Evolutionary conservation across 2,888 invertebrate species (phyloP).

Genomic region (Drosophila monieri): DNA sequence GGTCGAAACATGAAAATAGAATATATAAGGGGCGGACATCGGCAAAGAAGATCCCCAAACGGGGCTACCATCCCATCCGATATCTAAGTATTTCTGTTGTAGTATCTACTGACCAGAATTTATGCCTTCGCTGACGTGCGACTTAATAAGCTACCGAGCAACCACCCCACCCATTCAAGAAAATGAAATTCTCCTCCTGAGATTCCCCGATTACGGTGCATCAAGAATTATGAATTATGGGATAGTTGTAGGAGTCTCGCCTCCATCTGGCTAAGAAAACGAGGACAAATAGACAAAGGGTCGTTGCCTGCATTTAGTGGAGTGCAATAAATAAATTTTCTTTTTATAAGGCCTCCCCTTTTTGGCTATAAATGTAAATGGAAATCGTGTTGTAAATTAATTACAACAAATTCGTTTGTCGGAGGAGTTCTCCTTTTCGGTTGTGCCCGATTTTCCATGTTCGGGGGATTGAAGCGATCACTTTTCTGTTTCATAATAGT

Average conservation of each 20-base stretch:
- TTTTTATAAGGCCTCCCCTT: constrained; percentile 42
- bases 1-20: constrained; percentile 66
- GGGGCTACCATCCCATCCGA: constrained; percentile 23
- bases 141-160: constrained; percentile 68
- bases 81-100: constrained; percentile 30
- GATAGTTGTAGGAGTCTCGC: constrained; percentile 3
- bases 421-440: constrained; percentile 20
- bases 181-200: constrained; percentile 3
- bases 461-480: constrained; percentile 24
- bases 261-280: constrained; percentile 21
- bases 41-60: constrained; percentile 8
- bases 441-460: constrained; percentile 20
- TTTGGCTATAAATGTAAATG: constrained; percentile 46
- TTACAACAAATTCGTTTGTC: constrained; percentile 74
- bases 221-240: constrained; percentile 71
- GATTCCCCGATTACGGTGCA: constrained; percentile 36
- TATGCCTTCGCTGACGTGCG: constrained; percentile 69
- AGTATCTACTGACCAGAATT: constrained; percentile 61
- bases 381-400: constrained; percentile 78
- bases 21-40: constrained; percentile 35
- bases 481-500: constrained; percentile 63
- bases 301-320: constrained; percentile 37
- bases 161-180: not conserved
- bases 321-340: constrained; percentile 72
- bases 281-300: constrained; percentile 50